phyloP scores from a whole-genome alignment of 2,113 vertebrate genomes.

The Circaetus cinerascens region DNA sequence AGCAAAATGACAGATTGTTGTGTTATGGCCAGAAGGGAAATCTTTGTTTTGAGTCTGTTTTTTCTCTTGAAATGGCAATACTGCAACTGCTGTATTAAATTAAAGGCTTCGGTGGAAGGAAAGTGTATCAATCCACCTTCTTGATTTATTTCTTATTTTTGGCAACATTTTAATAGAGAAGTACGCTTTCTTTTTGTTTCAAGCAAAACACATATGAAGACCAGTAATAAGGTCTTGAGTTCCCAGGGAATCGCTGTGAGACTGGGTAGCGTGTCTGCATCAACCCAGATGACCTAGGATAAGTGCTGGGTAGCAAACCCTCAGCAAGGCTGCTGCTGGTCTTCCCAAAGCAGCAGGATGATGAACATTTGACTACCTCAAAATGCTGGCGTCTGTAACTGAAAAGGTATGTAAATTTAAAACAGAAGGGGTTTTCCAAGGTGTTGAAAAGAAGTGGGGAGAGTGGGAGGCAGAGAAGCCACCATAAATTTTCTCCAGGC shows the following conservation, averaged over 20 bases:
- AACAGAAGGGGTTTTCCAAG: background rate
- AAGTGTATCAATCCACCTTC: background rate
- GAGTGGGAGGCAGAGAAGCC: background rate
- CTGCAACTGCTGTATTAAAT: background rate
- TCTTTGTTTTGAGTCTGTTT: background rate
- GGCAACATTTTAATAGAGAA: background rate
- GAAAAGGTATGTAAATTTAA: background rate
- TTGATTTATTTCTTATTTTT: background rate
- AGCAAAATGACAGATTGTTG: background rate
- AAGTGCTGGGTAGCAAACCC: background rate
- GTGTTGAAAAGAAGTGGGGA: background rate
- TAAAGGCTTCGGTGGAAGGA: background rate
- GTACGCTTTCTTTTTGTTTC: background rate
- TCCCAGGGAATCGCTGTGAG: background rate
- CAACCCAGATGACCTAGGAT: background rate
- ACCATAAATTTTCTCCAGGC: background rate
- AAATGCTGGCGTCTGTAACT: background rate
- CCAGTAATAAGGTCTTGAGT: background rate
- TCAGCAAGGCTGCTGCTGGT: background rate
- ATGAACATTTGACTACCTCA: background rate
- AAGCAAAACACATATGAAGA: background rate
- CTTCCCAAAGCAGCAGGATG: background rate
- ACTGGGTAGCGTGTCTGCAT: background rate
- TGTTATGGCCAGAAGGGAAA: background rate
- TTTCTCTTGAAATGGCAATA: background rate